Percentiles rank a stretch among this genome's conserved stretches.
These are phyloP conservation scores for Ptychobarbus kaznakovi DNA, from an alignment of 2,797 vertebrate genomes.

Conservation along the genomic window DNA sequence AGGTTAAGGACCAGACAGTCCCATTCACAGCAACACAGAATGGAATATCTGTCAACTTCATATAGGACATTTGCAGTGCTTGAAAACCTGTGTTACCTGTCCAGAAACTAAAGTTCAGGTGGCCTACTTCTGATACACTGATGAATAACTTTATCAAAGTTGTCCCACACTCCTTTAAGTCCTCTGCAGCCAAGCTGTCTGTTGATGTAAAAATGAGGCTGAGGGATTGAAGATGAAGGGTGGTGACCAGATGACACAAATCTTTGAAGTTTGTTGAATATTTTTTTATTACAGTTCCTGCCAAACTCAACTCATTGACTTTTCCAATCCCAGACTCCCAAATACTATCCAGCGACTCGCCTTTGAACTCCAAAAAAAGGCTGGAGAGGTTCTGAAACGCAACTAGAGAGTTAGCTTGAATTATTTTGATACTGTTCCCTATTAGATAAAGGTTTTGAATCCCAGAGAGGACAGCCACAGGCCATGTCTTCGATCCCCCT, in stretches of 20 bases:
- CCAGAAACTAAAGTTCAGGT: constrained; percentile 55
- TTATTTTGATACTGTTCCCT: constrained; percentile 33
- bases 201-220: not conserved
- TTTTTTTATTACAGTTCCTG: not conserved
- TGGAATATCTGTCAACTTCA: constrained; percentile 38
- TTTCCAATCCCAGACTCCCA: constrained; percentile 57
- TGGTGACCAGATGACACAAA: constrained; percentile 46
- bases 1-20: constrained; percentile 46
- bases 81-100: constrained; percentile 28
- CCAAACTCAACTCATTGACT: constrained; percentile 17
- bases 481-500: constrained; percentile 38
- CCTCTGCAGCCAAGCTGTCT: constrained; percentile 29
- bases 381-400: constrained; percentile 58
- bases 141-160: constrained; percentile 26
- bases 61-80: constrained; percentile 3
- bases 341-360: constrained; percentile 31
- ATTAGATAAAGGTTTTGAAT: constrained; percentile 37
- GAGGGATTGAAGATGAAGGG: constrained; percentile 34
- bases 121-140: not conserved
- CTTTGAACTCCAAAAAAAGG: constrained; percentile 27
- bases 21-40: constrained; percentile 50
- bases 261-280: constrained; percentile 22
- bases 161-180: constrained; percentile 42
- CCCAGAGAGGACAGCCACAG: constrained; percentile 46
- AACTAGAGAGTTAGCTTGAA: constrained; percentile 43